A percentile compares a stretch with the other conserved stretches of the same genome.
phyloP scores from a whole-genome alignment of 2,888 invertebrate species.

The Patella caerulea region DNA sequence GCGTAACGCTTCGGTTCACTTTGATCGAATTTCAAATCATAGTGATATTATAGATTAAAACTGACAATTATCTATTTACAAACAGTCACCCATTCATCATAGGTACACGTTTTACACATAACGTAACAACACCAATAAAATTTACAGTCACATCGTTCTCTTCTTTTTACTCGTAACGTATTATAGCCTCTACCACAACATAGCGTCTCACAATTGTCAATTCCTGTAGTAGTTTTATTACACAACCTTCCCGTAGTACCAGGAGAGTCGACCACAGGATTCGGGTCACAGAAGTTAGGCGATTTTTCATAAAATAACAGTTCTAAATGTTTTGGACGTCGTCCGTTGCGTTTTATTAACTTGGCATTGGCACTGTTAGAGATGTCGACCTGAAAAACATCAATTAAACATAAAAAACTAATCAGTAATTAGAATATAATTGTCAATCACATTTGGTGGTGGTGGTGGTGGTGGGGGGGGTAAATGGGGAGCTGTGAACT shows the following conservation, averaged over 20 bases:
- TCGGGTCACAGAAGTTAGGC: slow-evolving; percentile 88
- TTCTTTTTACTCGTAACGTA: slow-evolving; percentile 74
- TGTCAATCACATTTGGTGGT: too few relatives aligned
- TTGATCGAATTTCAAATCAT: too few relatives aligned
- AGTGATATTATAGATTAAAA: too few relatives aligned
- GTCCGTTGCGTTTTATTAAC: slow-evolving; percentile 47
- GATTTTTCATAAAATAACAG: slow-evolving; percentile 94
- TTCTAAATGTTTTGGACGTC: slow-evolving; percentile 55
- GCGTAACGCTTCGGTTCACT: too few relatives aligned
- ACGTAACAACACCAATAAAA: slow-evolving; percentile 72
- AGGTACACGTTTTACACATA: slow-evolving; percentile 73
- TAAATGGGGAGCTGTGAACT: too few relatives aligned
- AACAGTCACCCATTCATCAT: slow-evolving; percentile 83
- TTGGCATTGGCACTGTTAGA: slow-evolving; percentile 51
- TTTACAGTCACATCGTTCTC: slow-evolving; percentile 68
- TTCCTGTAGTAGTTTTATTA: slow-evolving; percentile 61
- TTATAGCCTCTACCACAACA: slow-evolving; percentile 68
- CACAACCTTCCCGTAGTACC: slow-evolving; percentile 68
- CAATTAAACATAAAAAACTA: too few relatives aligned
- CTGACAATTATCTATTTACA: slow-evolving; percentile 79
- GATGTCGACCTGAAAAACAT: slow-evolving; percentile 49
- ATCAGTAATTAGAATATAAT: too few relatives aligned
- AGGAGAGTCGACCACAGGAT: slow-evolving; percentile 62
- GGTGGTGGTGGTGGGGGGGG: too few relatives aligned
- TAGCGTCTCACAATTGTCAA: slow-evolving; percentile 64